Evolutionary conservation across 1,140 invertebrate genomes (phyloP), one percentile per base, ranked within the genome.

Genomic region (Phthorimaea operculella): DNA sequence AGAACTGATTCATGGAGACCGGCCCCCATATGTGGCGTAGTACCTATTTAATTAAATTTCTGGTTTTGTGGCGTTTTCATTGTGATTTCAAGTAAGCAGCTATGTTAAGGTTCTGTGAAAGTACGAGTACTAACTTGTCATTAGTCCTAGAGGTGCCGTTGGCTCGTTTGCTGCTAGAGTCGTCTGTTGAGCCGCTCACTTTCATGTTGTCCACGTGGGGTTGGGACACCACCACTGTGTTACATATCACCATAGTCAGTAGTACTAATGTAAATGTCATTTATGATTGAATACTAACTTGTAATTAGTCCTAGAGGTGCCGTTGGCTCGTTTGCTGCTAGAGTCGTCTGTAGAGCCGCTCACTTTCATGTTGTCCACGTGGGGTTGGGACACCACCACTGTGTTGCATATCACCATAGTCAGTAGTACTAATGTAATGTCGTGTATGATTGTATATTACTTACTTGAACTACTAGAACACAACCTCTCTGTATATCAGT

Each of bases 381-480:
- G 96, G 1, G 96, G 95, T 75, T 92, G 90, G 58, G 92, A 91
- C 18, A 98, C 97, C 14, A 98, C 94, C 2, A 99, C 97, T 1
- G 97, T 99, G 82, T 99, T 99, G 77, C 97, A 99, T 51, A 98
- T 89, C 11, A 97, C 93, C 76, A 99, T 87, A 1, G 97, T 90
- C 53, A 98, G 80, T 54, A 99, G 91, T n/a, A n/a, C n/a, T n/a
- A n/a, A n/a, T n/a, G n/a, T n/a, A n/a, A n/a, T n/a, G n/a, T n/a
- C n/a, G n/a, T n/a, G n/a, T n/a, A n/a, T n/a, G n/a, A n/a, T n/a
- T n/a, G n/a, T n/a, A n/a, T n/a, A n/a, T n/a, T n/a, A n/a, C n/a
- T n/a, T n/a, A n/a, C n/a, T n/a, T n/a, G n/a, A n/a, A n/a, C n/a
- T n/a, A n/a, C n/a, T n/a, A n/a, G n/a, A n/a, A n/a, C n/a, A n/a